These are phyloP conservation scores for Watsonalla cultraria DNA, from an alignment of 2,888 invertebrate species.

Conservation along the genomic window DNA sequence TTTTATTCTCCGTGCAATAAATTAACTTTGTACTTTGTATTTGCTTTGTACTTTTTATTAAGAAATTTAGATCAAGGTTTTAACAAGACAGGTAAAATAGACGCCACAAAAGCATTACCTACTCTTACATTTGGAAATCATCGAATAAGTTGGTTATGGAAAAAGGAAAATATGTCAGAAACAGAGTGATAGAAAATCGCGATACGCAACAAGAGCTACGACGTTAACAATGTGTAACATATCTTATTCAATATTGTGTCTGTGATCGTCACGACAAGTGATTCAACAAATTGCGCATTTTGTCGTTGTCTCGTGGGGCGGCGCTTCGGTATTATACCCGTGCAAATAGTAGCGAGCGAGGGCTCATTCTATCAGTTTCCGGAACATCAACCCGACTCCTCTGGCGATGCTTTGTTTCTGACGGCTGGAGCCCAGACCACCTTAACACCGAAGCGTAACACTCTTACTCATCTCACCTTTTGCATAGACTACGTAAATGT, in stretches of 20 bases:
- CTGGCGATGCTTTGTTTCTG: constrained; percentile 38
- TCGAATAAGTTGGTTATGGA: not conserved
- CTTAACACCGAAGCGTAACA: constrained; percentile 20
- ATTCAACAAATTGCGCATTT: constrained; percentile 48
- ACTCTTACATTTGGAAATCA: too few relatives aligned
- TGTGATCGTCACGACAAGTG: constrained; percentile 31
- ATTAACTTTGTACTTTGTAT: too few relatives aligned
- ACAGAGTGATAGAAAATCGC: not conserved
- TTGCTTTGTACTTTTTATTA: too few relatives aligned
- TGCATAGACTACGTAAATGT: constrained; percentile 2
- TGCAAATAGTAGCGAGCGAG: constrained; percentile 38
- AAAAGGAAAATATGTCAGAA: not conserved
- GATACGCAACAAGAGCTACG: not conserved
- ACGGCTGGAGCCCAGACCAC: constrained; percentile 28
- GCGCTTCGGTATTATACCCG: constrained; percentile 32
- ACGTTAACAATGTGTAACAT: constrained; percentile 7
- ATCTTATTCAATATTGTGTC: constrained; percentile 9
- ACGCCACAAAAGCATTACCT: too few relatives aligned
- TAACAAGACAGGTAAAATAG: too few relatives aligned
- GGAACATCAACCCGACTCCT: constrained; percentile 43
- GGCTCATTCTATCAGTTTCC: constrained; percentile 53
- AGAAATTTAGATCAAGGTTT: too few relatives aligned
- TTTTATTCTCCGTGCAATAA: too few relatives aligned
- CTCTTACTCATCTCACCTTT: constrained; percentile 6
- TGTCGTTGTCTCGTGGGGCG: constrained; percentile 31